Evolutionary conservation across 1,140 invertebrate genomes (phyloP).

Genomic region (Ips typographus): DNA sequence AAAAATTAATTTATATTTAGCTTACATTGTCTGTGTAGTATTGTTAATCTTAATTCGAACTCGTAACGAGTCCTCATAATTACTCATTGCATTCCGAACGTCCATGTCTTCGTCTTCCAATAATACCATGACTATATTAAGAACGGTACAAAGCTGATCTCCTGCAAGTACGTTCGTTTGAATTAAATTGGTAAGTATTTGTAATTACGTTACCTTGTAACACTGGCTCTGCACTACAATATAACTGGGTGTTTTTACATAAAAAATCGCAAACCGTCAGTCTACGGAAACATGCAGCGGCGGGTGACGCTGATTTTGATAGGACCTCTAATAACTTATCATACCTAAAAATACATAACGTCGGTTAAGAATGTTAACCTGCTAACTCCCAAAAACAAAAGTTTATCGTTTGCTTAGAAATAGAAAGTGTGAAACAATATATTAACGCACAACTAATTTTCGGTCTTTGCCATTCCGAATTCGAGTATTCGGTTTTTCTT

Average conservation of each 20-base stretch:
- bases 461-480: too few species aligned
- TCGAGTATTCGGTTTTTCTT: too few species aligned
- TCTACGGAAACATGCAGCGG: constrained; percentile 36
- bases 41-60: constrained; percentile 29
- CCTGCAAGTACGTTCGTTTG: constrained; percentile 28
- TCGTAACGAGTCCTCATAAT: constrained; percentile 36
- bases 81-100: constrained; percentile 45
- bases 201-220: constrained; percentile 34
- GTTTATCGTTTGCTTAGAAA: not conserved
- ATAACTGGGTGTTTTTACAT: constrained; percentile 35
- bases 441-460: too few species aligned
- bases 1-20: not conserved
- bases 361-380: not conserved
- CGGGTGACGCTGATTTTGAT: constrained; percentile 37
- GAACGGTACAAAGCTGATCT: constrained; percentile 34
- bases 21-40: constrained; percentile 34
- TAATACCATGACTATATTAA: constrained; percentile 43
- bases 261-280: constrained; percentile 41
- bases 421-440: not conserved
- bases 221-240: constrained; percentile 36
- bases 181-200: not conserved
- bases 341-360: constrained; percentile 19
- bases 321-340: constrained; percentile 39
- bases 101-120: constrained; percentile 45
- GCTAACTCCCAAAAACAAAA: not conserved